These are phyloP conservation scores for Pristionchus exspectatus DNA, from an alignment of 2,888 invertebrate species.

Conservation along the genomic window DNA sequence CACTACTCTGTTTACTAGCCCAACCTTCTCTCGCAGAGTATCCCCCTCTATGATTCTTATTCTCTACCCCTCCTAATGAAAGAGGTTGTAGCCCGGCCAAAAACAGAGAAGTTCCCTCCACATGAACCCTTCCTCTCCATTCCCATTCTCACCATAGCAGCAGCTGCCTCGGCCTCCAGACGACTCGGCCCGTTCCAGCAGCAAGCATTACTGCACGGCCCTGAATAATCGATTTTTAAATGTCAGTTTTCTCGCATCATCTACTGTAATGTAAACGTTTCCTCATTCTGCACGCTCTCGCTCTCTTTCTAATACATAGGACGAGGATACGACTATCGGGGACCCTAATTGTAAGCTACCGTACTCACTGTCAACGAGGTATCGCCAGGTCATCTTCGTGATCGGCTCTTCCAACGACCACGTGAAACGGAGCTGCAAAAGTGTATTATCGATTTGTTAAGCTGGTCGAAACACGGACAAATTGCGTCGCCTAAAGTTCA, in stretches of 20 bases:
- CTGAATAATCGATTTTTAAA: background rate
- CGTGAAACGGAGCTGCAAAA: slow-evolving; percentile 48
- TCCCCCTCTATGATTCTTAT: too few species aligned
- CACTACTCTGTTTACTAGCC: too few species aligned
- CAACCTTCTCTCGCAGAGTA: too few species aligned
- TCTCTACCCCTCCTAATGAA: too few species aligned
- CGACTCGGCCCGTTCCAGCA: background rate
- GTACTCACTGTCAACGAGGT: slow-evolving; percentile 10
- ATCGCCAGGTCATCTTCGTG: slow-evolving; percentile 41
- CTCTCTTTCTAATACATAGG: too few species aligned
- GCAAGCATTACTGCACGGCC: background rate
- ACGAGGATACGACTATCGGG: too few species aligned
- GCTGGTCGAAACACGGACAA: background rate
- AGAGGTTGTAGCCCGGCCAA: too few species aligned
- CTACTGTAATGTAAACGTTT: background rate
- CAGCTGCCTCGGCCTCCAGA: slow-evolving; percentile 1
- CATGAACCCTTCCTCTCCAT: too few species aligned
- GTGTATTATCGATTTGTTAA: background rate
- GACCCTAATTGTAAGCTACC: background rate
- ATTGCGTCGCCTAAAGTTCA: background rate
- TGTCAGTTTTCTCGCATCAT: background rate
- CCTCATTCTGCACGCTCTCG: too few species aligned
- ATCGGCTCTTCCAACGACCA: slow-evolving; percentile 35
- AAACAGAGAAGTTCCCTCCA: background rate
- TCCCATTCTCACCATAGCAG: background rate